A percentile compares a stretch with the other conserved stretches of the same genome.
phyloP scores from a whole-genome alignment of 2,113 vertebrate genomes.

The Malaclemys terrapin region DNA sequence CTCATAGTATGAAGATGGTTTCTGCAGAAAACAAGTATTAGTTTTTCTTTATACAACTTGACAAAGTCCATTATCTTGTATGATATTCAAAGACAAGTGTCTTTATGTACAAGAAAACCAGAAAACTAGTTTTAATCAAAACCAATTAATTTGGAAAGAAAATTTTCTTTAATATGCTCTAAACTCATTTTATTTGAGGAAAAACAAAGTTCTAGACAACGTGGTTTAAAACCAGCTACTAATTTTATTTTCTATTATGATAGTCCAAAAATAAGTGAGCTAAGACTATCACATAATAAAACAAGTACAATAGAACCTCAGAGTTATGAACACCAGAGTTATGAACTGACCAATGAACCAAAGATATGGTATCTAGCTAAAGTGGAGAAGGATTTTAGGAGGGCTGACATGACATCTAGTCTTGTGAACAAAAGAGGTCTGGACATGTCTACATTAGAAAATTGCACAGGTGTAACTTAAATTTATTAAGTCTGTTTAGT shows the following conservation, averaged over 20 bases:
- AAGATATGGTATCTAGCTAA: neutral
- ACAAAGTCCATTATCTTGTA: neutral
- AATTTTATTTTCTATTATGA: neutral
- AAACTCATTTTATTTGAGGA: neutral
- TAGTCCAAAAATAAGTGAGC: neutral
- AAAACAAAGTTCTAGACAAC: neutral
- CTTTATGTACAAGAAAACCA: neutral
- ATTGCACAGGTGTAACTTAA: neutral
- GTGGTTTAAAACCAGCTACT: neutral
- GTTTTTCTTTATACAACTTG: conserved; percentile 18
- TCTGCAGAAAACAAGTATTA: conserved; percentile 37
- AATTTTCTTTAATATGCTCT: neutral
- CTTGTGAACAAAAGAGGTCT: neutral
- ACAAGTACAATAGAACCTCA: neutral
- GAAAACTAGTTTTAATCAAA: neutral
- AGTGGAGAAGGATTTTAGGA: neutral
- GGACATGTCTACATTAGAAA: neutral
- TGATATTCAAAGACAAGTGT: neutral
- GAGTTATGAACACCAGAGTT: too few species aligned
- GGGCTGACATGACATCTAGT: neutral
- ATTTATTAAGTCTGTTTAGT: neutral
- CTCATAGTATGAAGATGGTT: conserved; percentile 27
- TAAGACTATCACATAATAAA: neutral
- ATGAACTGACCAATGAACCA: neutral
- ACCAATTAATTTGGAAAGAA: neutral